Conservation (phyloP, 2,113 vertebrate species). For the human region GRCh38 chr4:25899501-25900000, state of each 20-base stretch:
- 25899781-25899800: neutral
- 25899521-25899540: neutral
- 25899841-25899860: neutral
- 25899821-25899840: neutral
- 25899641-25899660: neutral
- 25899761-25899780: neutral
- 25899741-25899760: neutral
- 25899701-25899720: neutral
- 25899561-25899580: neutral
- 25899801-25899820: neutral
- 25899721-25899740: neutral
- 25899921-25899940: neutral
- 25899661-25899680: neutral
- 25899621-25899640: neutral
- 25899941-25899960: neutral
- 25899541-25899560: neutral
- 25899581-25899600: neutral
- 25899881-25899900: rapidly evolving
- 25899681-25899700: neutral
- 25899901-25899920: neutral
- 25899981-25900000: neutral
- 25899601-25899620: neutral
- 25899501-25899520: neutral
- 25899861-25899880: neutral
- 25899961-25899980: neutral